Conservation (phyloP, 2,797 vertebrate species). For the Arrhamphus sclerolepis region DNA sequence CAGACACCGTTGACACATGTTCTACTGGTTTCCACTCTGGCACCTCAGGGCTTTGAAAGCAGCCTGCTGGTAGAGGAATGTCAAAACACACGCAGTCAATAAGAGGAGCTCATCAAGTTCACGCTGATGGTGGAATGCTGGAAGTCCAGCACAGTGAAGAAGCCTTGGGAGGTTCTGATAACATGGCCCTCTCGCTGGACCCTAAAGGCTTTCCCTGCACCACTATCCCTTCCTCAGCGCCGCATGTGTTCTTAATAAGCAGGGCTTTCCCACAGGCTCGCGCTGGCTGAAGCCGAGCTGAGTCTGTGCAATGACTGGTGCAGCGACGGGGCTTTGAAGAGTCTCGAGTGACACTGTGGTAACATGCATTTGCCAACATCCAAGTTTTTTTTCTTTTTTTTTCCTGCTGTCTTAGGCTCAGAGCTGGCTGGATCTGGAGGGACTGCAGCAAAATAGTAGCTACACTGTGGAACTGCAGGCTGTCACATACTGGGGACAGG, state of each 20-base stretch:
- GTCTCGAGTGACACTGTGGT: constrained; percentile 54
- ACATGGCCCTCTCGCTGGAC: constrained; percentile 64
- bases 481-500: constrained; percentile 91
- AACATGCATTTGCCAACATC: constrained; percentile 49
- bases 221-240: constrained; percentile 57
- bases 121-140: constrained; percentile 78
- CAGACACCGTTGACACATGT: constrained; percentile 80
- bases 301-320: constrained; percentile 38
- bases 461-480: constrained; percentile 92
- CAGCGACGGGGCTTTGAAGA: constrained; percentile 46
- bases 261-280: constrained; percentile 60
- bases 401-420: constrained; percentile 80
- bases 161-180: constrained; percentile 76
- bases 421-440: constrained; percentile 86
- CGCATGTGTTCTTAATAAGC: constrained; percentile 80
- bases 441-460: constrained; percentile 85
- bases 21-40: constrained; percentile 80
- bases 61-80: constrained; percentile 78
- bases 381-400: constrained; percentile 9
- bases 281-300: constrained; percentile 26
- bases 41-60: constrained; percentile 76
- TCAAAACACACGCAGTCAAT: constrained; percentile 78
- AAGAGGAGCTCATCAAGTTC: constrained; percentile 75
- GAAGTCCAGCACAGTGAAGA: constrained; percentile 69
- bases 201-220: constrained; percentile 69